phyloP scores from a whole-genome alignment of 92 coral and sea anemone genomes.

The Palythoa grandiflora region DNA sequence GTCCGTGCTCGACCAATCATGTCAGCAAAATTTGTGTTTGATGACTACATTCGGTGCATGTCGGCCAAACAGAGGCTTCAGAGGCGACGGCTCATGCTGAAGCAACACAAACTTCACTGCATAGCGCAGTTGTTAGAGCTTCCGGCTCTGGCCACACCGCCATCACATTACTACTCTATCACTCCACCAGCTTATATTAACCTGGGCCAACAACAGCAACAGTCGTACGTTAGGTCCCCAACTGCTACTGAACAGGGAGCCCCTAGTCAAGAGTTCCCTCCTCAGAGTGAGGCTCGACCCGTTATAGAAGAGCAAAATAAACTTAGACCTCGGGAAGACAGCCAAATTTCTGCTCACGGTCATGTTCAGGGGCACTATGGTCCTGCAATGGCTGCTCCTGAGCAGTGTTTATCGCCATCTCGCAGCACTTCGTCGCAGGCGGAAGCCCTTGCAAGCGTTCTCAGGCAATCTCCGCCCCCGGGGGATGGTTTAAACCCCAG shows the following conservation, averaged over 20 bases:
- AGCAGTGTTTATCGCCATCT: constrained; percentile 80
- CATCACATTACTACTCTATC: constrained; percentile 89
- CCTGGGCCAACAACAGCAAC: constrained; percentile 73
- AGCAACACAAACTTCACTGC: constrained; percentile 94
- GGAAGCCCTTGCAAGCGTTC: constrained; percentile 94
- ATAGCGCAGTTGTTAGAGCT: constrained; percentile 96
- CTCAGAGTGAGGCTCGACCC: constrained; percentile 37
- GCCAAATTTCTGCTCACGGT: constrained; percentile 19
- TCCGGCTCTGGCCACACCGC: constrained; percentile 97
- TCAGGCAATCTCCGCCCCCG: constrained; percentile 85
- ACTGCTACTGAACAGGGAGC: constrained; percentile 52
- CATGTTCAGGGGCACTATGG: constrained; percentile 21
- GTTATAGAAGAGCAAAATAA: constrained; percentile 6
- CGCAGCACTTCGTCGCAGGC: constrained; percentile 90
- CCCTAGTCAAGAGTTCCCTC: constrained; percentile 29
- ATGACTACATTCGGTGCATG: constrained; percentile 99
- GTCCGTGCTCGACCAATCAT: constrained; percentile 93
- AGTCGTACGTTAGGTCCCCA: constrained; percentile 61
- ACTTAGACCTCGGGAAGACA: constrained; percentile 20
- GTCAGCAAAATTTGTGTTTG: constrained; percentile 97
- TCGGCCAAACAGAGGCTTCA: constrained; percentile 98
- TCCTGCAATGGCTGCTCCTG: constrained; percentile 83
- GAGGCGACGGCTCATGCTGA: constrained; percentile 88
- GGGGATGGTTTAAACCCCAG: background rate
- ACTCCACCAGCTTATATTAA: constrained; percentile 93